Evolutionary conservation across 2,797 vertebrate genomes (phyloP).

Genomic region (Somateria mollissima): DNA sequence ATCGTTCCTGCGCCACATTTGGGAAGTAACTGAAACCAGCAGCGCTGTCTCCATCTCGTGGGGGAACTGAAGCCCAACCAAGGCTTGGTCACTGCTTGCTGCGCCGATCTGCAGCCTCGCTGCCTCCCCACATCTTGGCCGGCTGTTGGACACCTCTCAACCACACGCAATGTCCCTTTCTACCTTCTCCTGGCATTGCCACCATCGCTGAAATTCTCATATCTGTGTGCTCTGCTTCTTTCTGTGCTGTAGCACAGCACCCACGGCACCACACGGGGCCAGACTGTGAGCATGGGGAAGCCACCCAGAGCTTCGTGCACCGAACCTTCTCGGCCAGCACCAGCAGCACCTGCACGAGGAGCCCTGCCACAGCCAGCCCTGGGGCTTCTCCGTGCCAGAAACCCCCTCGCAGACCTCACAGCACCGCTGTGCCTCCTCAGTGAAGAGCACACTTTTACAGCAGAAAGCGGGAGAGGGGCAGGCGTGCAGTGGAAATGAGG

Average conservation of each 20-base stretch:
- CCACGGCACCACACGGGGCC: background rate
- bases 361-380: background rate
- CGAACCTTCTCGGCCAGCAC: background rate
- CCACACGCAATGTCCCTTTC: rapidly evolving
- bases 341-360: background rate
- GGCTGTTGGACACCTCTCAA: background rate
- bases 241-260: background rate
- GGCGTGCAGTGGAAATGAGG: rapidly evolving
- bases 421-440: background rate
- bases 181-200: background rate
- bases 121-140: background rate
- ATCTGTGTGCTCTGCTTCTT: background rate
- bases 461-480: background rate
- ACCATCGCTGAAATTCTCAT: background rate
- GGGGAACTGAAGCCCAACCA: constrained; percentile 21
- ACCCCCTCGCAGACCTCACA: background rate
- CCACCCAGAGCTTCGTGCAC: background rate
- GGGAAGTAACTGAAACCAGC: constrained; percentile 1
- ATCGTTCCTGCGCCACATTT: background rate
- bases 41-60: constrained; percentile 20
- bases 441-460: background rate
- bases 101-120: rapidly evolving
- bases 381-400: background rate
- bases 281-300: rapidly evolving
- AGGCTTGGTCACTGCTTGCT: rapidly evolving